These are phyloP conservation scores for Drosophila recens DNA, from an alignment of 2,888 invertebrate species.

Conservation along the genomic window DNA sequence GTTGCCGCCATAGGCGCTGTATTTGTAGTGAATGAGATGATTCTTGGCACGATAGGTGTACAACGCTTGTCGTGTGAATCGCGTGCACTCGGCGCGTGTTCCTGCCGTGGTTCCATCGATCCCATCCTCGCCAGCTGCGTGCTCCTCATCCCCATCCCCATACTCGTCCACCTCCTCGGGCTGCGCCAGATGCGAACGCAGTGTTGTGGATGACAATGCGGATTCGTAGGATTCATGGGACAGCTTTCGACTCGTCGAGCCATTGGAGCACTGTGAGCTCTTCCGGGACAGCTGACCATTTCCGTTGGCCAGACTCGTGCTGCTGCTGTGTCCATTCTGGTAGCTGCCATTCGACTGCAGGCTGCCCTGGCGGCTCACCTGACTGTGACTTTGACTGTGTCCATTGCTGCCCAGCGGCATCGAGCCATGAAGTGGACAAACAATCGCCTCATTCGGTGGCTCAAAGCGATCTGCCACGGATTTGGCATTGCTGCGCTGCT, in stretches of 20 bases:
- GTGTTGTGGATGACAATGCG: slow-evolving; percentile 78
- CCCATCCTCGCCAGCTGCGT: slow-evolving; percentile 30
- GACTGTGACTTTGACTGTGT: slow-evolving; percentile 42
- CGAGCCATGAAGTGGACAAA: slow-evolving; percentile 81
- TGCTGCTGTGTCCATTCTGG: slow-evolving; percentile 73
- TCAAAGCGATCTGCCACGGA: slow-evolving; percentile 84
- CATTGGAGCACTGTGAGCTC: slow-evolving; percentile 80
- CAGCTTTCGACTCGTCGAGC: slow-evolving; percentile 63
- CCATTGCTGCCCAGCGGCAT: slow-evolving; percentile 56
- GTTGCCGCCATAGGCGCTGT: slow-evolving; percentile 93
- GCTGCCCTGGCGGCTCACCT: slow-evolving; percentile 70
- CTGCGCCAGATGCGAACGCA: slow-evolving; percentile 81
- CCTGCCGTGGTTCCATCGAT: slow-evolving; percentile 43
- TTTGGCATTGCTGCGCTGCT: slow-evolving; percentile 91
- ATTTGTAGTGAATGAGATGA: slow-evolving; percentile 96
- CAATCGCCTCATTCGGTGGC: slow-evolving; percentile 82
- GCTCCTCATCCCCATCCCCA: slow-evolving; percentile 68
- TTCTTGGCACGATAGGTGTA: slow-evolving; percentile 94
- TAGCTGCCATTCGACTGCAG: slow-evolving; percentile 70
- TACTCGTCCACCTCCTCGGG: slow-evolving; percentile 81
- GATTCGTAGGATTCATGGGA: slow-evolving; percentile 83
- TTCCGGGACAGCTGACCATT: slow-evolving; percentile 78
- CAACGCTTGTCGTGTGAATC: slow-evolving; percentile 88
- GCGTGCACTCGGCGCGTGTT: slow-evolving; percentile 85
- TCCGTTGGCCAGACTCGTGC: slow-evolving; percentile 64